phyloP scores from a whole-genome alignment of 2,888 invertebrate genomes.

The Meliscaeva auricollis region DNA sequence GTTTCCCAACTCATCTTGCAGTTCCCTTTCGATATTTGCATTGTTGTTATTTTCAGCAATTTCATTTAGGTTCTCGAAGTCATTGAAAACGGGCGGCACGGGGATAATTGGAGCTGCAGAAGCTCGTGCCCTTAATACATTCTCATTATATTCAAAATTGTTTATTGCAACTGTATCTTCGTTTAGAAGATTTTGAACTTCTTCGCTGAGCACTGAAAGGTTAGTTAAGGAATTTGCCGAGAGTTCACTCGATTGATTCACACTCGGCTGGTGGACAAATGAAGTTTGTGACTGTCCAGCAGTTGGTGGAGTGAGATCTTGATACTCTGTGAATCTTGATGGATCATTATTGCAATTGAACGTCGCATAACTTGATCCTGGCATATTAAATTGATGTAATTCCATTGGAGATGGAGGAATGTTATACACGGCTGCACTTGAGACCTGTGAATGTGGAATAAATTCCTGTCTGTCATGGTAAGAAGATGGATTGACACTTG shows the following conservation, averaged over 20 bases:
- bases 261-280: conserved; percentile 15
- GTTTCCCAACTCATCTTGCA: conserved; percentile 80
- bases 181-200: conserved; percentile 82
- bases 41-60: conserved; percentile 83
- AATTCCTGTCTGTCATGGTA: conserved; percentile 12
- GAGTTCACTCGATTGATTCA: background rate
- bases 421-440: background rate
- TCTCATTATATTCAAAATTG: conserved; percentile 58
- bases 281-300: conserved; percentile 53
- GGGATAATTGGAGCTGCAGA: conserved; percentile 22
- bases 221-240: conserved; percentile 15
- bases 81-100: conserved; percentile 44
- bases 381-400: background rate
- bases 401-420: conserved; percentile 14
- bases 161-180: conserved; percentile 77
- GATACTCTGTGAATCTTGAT: conserved; percentile 31
- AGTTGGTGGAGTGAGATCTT: conserved; percentile 42
- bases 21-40: conserved; percentile 83
- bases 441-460: background rate
- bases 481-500: background rate
- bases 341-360: conserved; percentile 22
- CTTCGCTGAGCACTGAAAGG: conserved; percentile 78
- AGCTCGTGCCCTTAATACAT: conserved; percentile 33
- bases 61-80: conserved; percentile 81
- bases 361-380: conserved; percentile 17